Conservation (phyloP, 2,113 vertebrate species). For the Okapia johnstoni region DNA sequence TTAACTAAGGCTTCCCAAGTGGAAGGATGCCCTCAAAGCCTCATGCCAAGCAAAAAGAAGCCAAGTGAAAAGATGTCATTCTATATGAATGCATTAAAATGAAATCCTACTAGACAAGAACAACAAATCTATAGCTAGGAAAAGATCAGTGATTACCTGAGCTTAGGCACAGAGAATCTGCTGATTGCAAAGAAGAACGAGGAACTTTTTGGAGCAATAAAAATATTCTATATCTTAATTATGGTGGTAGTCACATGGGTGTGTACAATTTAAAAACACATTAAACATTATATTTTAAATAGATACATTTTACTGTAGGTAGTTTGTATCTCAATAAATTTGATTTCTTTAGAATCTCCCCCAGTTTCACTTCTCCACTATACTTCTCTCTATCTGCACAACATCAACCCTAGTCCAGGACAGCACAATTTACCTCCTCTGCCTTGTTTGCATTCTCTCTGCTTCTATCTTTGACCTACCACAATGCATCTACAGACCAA, state of each 20-base stretch:
- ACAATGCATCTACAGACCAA: background rate
- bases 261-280: background rate
- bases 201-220: background rate
- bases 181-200: background rate
- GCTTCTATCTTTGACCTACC: background rate
- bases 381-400: background rate
- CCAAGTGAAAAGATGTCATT: background rate
- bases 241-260: background rate
- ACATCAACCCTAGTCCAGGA: background rate
- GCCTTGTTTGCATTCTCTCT: background rate
- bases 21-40: background rate
- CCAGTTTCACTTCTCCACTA: background rate
- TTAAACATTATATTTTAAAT: background rate
- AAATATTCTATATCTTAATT: background rate
- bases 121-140: background rate
- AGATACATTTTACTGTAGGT: background rate
- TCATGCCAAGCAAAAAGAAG: background rate
- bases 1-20: background rate
- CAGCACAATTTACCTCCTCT: background rate
- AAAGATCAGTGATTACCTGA: background rate
- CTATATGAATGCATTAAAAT: background rate
- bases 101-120: background rate
- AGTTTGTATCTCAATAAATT: background rate
- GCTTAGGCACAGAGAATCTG: background rate
- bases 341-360: background rate